Percentiles rank a stretch among this genome's conserved stretches.
Conservation (phyloP, 2,113 vertebrate genomes). For the Mustelus asterias region DNA sequence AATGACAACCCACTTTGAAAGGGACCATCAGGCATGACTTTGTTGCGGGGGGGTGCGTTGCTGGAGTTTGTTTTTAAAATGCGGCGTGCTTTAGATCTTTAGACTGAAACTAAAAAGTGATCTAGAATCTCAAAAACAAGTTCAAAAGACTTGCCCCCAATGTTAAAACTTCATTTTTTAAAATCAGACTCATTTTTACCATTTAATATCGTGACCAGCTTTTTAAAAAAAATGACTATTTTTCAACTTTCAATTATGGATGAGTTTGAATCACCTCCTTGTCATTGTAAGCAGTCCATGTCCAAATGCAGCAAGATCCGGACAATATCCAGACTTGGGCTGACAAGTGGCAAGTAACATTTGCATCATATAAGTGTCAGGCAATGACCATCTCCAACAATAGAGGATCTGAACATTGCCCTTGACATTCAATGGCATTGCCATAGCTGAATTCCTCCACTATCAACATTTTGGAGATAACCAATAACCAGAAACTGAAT, state of each 20-base stretch:
- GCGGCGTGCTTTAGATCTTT: not conserved
- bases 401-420: no score
- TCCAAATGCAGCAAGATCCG: no score
- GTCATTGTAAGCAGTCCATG: not conserved
- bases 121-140: not conserved
- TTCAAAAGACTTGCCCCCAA: not conserved
- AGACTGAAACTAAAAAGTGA: not conserved
- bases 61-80: not conserved
- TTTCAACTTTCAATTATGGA: not conserved
- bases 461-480: no score
- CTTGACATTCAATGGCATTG: no score
- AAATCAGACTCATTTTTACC: not conserved
- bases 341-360: no score
- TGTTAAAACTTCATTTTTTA: not conserved
- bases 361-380: no score
- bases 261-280: not conserved
- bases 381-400: no score
- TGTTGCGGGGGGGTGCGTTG: not conserved
- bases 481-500: no score
- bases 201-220: not conserved
- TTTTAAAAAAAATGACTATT: not conserved
- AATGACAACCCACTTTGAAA: not conserved
- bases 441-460: no score
- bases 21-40: not conserved
- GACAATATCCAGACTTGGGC: no score